These are phyloP conservation scores for Cassiopea xamachana DNA, from an alignment of 30 jellyfish, hydroid and myxozoan genomes.

Conservation along the genomic window DNA sequence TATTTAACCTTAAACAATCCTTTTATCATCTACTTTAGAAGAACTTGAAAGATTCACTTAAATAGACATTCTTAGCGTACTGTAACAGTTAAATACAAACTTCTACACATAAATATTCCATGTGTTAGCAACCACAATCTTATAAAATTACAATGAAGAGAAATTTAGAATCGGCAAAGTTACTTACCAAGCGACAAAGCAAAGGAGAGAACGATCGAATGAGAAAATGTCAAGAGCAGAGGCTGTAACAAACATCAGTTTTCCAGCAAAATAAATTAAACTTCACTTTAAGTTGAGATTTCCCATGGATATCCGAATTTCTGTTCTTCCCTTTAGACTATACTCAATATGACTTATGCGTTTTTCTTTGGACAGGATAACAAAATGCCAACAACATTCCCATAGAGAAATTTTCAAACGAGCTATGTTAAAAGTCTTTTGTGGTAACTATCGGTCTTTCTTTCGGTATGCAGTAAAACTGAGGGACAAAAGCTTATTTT, in stretches of 20 bases:
- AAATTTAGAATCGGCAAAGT: background rate
- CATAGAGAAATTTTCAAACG: constrained; percentile 23
- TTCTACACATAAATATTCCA: background rate
- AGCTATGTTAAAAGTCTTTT: constrained; percentile 1
- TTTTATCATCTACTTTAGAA: background rate
- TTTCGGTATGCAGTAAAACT: constrained; percentile 21
- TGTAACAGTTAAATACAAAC: background rate
- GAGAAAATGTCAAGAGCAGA: background rate
- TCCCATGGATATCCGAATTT: constrained; percentile 49
- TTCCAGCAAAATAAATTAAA: constrained; percentile 12
- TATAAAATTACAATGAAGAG: background rate
- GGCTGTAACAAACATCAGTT: background rate
- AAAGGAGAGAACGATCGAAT: background rate
- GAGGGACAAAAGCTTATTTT: constrained; percentile 31
- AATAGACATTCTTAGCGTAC: background rate
- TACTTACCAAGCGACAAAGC: background rate
- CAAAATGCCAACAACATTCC: constrained; percentile 44
- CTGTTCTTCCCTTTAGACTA: constrained; percentile 4
- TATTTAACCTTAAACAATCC: background rate
- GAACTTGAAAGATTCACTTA: background rate
- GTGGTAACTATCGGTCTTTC: constrained; percentile 35
- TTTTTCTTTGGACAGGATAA: constrained; percentile 1
- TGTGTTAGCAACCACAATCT: background rate
- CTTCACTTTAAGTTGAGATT: constrained; percentile 17
- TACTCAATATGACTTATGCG: constrained; percentile 13